phyloP scores from a whole-genome alignment of 2,888 invertebrate genomes.

The Ichneumoninae sp. region DNA sequence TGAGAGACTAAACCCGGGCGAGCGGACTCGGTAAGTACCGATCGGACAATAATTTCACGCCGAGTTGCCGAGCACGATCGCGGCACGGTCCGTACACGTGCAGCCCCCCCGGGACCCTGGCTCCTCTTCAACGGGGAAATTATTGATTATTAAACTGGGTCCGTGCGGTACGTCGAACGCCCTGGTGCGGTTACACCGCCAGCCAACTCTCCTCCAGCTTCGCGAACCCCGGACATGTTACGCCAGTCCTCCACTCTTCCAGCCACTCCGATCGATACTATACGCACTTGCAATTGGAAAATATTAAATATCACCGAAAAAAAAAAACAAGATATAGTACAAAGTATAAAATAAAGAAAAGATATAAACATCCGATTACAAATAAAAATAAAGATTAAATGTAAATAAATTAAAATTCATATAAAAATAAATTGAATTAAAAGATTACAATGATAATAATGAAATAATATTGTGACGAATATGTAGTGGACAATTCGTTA shows the following conservation, averaged over 20 bases:
- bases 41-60: conserved; percentile 72
- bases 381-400: background rate
- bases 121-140: conserved; percentile 72
- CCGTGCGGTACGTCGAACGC: conserved; percentile 64
- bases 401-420: background rate
- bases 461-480: no score
- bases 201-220: conserved; percentile 24
- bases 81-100: conserved; percentile 79
- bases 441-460: no score
- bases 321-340: conserved; percentile 10
- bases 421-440: no score
- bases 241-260: conserved; percentile 12
- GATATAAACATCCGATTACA: background rate
- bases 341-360: background rate
- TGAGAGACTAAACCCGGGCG: conserved; percentile 27
- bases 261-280: conserved; percentile 10
- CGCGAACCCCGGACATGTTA: conserved; percentile 32
- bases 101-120: conserved; percentile 66
- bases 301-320: background rate
- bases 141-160: conserved; percentile 81
- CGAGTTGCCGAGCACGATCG: conserved; percentile 69
- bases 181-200: conserved; percentile 23
- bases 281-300: background rate
- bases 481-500: no score
- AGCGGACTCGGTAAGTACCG: conserved; percentile 32